Evolutionary conservation across 2,797 vertebrate genomes (phyloP).

Genomic region (Erithacus rubecula): DNA sequence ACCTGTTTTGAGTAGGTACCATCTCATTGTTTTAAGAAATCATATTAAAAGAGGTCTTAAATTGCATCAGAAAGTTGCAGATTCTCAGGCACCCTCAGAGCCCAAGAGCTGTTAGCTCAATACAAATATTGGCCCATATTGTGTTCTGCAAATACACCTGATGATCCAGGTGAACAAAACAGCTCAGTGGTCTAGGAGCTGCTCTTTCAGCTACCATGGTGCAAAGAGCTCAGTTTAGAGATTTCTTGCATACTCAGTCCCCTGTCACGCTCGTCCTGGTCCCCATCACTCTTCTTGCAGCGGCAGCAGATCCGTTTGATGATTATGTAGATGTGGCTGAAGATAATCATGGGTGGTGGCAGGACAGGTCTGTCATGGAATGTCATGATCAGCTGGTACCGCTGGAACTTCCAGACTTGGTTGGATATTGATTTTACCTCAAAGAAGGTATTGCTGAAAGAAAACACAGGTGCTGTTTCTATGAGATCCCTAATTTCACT

Average conservation of each 20-base stretch:
- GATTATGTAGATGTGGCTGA: constrained; percentile 94
- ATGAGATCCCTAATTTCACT: background rate
- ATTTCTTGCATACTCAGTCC: constrained; percentile 85
- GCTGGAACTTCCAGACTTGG: constrained; percentile 99
- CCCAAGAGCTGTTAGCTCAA: background rate
- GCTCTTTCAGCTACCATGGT: background rate
- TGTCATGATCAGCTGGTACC: constrained; percentile 98
- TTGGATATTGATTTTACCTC: constrained; percentile 99
- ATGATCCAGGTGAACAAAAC: background rate
- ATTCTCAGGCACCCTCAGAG: background rate
- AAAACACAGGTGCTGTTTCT: background rate
- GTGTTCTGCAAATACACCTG: background rate
- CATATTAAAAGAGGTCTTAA: background rate
- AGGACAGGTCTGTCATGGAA: constrained; percentile 97
- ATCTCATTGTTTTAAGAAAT: background rate
- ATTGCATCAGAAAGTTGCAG: background rate
- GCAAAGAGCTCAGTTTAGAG: background rate
- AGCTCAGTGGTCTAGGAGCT: background rate
- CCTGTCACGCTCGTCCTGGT: constrained; percentile 91
- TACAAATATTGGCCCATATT: background rate
- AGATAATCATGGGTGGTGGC: constrained; percentile 96
- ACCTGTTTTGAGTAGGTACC: background rate
- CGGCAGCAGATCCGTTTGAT: constrained; percentile 82
- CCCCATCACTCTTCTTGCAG: constrained; percentile 84
- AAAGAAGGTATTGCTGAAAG: constrained; percentile 95